A percentile compares a stretch with the other conserved stretches of the same genome.
Evolutionary conservation across 2,888 invertebrate species (phyloP).

Genomic region (Caenorhabditis uteleia): DNA sequence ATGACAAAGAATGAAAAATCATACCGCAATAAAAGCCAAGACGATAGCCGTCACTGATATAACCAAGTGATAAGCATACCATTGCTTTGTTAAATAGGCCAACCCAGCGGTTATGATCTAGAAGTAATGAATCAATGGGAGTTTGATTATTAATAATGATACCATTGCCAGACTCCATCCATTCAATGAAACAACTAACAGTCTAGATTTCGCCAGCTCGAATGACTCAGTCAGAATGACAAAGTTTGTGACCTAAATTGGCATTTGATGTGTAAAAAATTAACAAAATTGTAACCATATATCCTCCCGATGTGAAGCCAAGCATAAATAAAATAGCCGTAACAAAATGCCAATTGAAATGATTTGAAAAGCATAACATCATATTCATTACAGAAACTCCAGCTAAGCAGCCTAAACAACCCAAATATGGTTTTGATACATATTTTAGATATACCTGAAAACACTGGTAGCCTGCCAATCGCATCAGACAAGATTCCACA

Average conservation of each 20-base stretch:
- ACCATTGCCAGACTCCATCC: constrained; percentile 66
- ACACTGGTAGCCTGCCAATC: constrained; percentile 62
- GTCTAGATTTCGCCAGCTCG: constrained; percentile 49
- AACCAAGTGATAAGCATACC: constrained; percentile 48
- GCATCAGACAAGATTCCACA: constrained; percentile 64
- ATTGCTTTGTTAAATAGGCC: constrained; percentile 40
- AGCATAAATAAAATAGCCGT: not conserved
- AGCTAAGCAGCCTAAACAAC: constrained; percentile 47
- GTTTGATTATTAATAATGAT: not conserved
- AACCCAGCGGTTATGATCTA: constrained; percentile 19
- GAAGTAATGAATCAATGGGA: not conserved
- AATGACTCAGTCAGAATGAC: constrained; percentile 63
- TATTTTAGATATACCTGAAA: too few relatives aligned
- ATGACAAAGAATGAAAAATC: not conserved
- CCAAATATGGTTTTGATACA: not conserved
- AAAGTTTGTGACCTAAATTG: constrained; percentile 59
- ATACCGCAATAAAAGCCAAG: constrained; percentile 36
- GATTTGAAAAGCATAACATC: constrained; percentile 12
- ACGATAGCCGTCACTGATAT: constrained; percentile 31
- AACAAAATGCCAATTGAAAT: constrained; percentile 6
- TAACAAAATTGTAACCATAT: constrained; percentile 19
- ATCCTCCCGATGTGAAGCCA: constrained; percentile 36
- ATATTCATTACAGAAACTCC: constrained; percentile 40
- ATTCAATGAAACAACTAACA: constrained; percentile 62
- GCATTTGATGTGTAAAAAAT: too few relatives aligned